These are phyloP conservation scores for Eulemur rubriventer DNA, from an alignment of 2,797 vertebrate species.

Conservation along the genomic window DNA sequence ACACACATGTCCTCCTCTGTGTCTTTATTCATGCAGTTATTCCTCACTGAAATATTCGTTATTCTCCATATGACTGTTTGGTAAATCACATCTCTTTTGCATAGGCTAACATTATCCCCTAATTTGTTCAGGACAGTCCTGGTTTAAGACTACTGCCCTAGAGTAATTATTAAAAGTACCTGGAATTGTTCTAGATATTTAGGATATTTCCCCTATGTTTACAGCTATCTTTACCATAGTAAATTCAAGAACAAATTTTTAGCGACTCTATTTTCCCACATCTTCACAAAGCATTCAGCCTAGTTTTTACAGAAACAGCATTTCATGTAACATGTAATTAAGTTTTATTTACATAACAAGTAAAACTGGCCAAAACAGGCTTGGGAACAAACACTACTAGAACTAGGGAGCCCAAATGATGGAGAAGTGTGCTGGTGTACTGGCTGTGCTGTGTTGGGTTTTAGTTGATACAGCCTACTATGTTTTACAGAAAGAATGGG, in stretches of 20 bases:
- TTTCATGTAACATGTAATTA: neutral
- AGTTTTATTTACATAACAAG: neutral
- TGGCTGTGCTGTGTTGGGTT: too few relatives aligned
- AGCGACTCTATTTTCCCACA: neutral
- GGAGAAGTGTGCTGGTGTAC: neutral
- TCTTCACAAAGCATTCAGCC: neutral
- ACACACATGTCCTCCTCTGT: neutral
- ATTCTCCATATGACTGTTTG: neutral
- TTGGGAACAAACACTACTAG: neutral
- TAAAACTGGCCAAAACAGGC: neutral
- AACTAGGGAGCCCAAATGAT: neutral
- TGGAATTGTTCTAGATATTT: neutral
- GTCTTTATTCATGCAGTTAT: neutral
- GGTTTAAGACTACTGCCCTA: neutral
- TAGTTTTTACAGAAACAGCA: slow-evolving; percentile 10
- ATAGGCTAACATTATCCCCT: neutral
- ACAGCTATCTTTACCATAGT: neutral
- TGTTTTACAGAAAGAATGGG: neutral
- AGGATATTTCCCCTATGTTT: neutral
- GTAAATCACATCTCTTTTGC: neutral
- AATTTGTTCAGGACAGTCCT: neutral
- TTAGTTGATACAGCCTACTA: neutral
- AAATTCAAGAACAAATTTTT: neutral
- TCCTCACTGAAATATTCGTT: neutral
- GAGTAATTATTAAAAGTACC: slow-evolving; percentile 6